phyloP scores from a whole-genome alignment of 2,888 invertebrate species.

The Calephelis perditalis region DNA sequence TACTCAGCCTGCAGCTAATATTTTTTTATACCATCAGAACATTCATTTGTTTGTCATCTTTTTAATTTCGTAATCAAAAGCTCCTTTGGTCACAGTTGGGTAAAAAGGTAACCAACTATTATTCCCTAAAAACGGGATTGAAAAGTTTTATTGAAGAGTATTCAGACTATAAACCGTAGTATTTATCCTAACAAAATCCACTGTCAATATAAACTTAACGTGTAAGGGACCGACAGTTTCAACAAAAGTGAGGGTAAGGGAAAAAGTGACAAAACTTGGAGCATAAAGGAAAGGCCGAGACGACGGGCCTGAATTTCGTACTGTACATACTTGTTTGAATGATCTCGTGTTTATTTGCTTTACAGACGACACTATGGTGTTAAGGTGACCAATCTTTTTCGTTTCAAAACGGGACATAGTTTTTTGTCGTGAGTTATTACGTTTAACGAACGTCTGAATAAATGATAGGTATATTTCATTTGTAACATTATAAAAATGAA shows the following conservation, averaged over 20 bases:
- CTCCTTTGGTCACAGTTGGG: no score
- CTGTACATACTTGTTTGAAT: slow-evolving; percentile 53
- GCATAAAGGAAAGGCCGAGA: slow-evolving; percentile 60
- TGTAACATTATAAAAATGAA: no score
- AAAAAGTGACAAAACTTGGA: slow-evolving; percentile 58
- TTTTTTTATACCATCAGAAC: no score
- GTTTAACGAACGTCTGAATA: no score
- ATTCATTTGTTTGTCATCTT: no score
- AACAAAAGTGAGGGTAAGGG: slow-evolving; percentile 49
- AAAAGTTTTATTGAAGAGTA: slow-evolving; percentile 23
- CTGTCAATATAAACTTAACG: slow-evolving; percentile 56
- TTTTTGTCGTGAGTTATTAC: no score
- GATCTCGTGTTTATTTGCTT: slow-evolving; percentile 72
- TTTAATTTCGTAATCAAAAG: no score
- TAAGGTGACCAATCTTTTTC: no score
- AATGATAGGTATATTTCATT: no score
- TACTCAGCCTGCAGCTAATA: no score
- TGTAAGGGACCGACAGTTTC: slow-evolving; percentile 46
- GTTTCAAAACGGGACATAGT: no score
- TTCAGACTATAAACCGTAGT: slow-evolving; percentile 31
- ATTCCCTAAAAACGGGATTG: slow-evolving; percentile 14
- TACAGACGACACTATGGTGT: slow-evolving; percentile 42
- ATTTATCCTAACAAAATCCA: slow-evolving; percentile 47
- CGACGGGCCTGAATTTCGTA: slow-evolving; percentile 46
- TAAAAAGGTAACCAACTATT: no score